Percentiles rank a stretch among this genome's conserved stretches.
phyloP scores from a whole-genome alignment of 2,888 invertebrate genomes.

The Abrostola tripartita region DNA sequence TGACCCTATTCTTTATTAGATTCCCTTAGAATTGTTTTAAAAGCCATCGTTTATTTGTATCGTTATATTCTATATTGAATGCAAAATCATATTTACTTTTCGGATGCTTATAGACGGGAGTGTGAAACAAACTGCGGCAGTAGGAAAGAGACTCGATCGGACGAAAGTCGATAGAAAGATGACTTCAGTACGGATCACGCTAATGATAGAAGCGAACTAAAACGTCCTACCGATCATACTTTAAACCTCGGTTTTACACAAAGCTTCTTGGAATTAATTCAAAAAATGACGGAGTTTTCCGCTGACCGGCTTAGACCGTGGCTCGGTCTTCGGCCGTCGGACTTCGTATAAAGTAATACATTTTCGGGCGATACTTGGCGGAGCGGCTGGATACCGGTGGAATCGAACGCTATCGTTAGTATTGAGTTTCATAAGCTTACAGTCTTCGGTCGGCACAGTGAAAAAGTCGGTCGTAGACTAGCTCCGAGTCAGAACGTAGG shows the following conservation, averaged over 20 bases:
- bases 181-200: neutral
- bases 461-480: too few species aligned
- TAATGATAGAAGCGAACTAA: neutral
- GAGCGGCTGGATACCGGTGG: too few species aligned
- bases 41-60: neutral
- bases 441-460: too few species aligned
- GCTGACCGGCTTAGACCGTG: neutral
- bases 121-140: neutral
- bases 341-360: neutral
- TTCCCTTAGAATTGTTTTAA: neutral
- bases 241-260: too few species aligned
- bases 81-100: neutral
- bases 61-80: neutral
- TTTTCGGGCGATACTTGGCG: neutral
- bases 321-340: neutral
- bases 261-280: too few species aligned
- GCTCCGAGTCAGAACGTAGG: constrained; percentile 3
- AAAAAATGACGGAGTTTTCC: neutral
- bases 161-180: neutral
- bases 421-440: too few species aligned
- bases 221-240: too few species aligned
- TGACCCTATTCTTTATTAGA: neutral
- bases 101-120: constrained; percentile 2
- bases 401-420: too few species aligned
- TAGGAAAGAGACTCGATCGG: neutral